Evolutionary conservation across 2,113 vertebrate genomes (phyloP), one percentile per base, ranked within the genome.

Genomic region (Phycodurus eques): DNA sequence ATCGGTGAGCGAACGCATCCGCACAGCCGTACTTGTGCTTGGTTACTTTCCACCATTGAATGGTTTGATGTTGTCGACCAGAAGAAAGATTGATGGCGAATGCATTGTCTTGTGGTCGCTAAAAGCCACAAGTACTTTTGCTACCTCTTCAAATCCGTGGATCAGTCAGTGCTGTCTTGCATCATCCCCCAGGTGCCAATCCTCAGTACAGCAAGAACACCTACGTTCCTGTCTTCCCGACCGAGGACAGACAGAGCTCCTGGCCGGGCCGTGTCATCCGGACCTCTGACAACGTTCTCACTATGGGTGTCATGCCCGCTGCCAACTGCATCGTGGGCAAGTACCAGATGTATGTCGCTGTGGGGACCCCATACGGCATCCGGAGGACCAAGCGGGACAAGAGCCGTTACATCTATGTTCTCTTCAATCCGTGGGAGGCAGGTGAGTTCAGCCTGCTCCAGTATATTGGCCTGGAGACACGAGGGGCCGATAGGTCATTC

Each of bases 341-440:
- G 77, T 99, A 96, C 84, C 93, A 95, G 66, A 76, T 98, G 73
- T 96, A 95, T 0, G 44, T 99, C 0, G 97, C 96, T 0, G 85
- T 98, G 67, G 68, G 88, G 86, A 98, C 96, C 8, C 95, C 95
- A 1, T 95, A 90, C 0, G 97, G 96, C 54, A 91, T 98, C 76
- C 86, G 96, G 17, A 92, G 97, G 70, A 98, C 96, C 27, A 88
- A 1, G 0, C 85, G 90, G 47, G 93, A 96, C 43, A 42, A 77
- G 0, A 89, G 53, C 0, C 90, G 88, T 0, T 93, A 96, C 70
- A 88, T 95, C 0, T 99, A 99, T 51, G 91, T 99, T 81, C 92
- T 99, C 44, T 99, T 98, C 88, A 99, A 99, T 53, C 96, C 98
- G 27, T 99, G 97, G 97, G 94, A 82, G 72, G 68, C 91, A 92